Base-by-base conservation (phyloP, 2,888 invertebrate species). In the Endotricha flammealis region DNA sequence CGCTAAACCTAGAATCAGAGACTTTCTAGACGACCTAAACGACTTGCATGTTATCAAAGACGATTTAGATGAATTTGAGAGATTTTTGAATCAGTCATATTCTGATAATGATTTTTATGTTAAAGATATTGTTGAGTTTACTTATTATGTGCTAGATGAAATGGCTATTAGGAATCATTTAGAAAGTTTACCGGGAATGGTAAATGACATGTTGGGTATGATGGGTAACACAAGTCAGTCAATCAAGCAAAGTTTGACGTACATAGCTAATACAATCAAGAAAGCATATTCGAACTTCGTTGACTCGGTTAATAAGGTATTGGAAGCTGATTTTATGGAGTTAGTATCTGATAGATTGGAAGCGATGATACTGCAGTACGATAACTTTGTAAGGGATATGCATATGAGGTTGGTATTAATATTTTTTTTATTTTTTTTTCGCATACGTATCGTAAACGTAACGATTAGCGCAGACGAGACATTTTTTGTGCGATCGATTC, bases 161-260 rank as follows among this genome's bases (percentile, higher is more conserved):
- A 85, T 95, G 64, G 92, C 95, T 0, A 88, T 95, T 29, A 87
- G 91, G 39, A 91, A 91, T 41, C 94, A 94, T 62, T 90, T 95
- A 48, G 91, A 94, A 53, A 92, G 92, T 0, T 62, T 95, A 32
- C 95, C 95, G 0, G 93, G 92, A 29, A 93, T 95, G 12, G 88
- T 95, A 0, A 92, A 92, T 30, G 95, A 95, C 67, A 89, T 95
- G 59, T 94, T 93, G 93, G 93, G 93, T 3, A 91, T 93, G 52
- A 93, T 95, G 93, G 95, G 95, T 0, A 94, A 94, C 35, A 94
- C 95, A 0, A 94, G 94, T 5, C 89, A 91, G 48, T 93, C 93
- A 0, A 89, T 95, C 11, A 91, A 93, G 29, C 91, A 93, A 46
- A 93, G 93, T 47, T 78, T 95, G 6, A 75, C 91, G 0, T 94